phyloP scores from a whole-genome alignment of 2,797 vertebrate species.

The Triplophysa bombifrons region DNA sequence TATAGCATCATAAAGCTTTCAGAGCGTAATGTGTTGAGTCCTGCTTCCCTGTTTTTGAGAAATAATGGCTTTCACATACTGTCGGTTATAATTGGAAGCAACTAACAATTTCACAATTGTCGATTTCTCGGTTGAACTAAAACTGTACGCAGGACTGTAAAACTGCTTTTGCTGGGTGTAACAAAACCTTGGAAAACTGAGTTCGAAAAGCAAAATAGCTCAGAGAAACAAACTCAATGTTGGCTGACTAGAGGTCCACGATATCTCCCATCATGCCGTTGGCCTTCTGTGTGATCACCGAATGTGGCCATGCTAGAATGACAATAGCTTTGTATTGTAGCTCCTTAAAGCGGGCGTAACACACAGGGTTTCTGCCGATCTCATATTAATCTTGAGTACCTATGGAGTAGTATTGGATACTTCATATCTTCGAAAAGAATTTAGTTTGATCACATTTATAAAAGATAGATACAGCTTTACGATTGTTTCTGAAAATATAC shows the following conservation, averaged over 20 bases:
- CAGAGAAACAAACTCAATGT: neutral
- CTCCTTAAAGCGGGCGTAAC: slow-evolving; percentile 15
- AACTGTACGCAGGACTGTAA: slow-evolving; percentile 12
- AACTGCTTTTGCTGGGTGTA: neutral
- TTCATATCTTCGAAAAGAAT: too few species aligned
- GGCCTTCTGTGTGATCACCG: neutral
- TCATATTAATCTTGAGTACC: too few species aligned
- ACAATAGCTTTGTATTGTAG: slow-evolving; percentile 19
- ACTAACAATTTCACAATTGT: slow-evolving; percentile 6
- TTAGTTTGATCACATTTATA: too few species aligned
- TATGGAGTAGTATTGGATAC: too few species aligned
- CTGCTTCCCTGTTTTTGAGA: slow-evolving; percentile 27
- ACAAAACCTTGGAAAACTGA: neutral
- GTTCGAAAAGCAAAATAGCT: neutral
- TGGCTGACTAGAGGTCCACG: neutral
- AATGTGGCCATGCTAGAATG: slow-evolving; percentile 19
- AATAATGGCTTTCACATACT: slow-evolving; percentile 4
- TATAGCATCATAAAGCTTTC: slow-evolving; percentile 38
- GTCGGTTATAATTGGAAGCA: slow-evolving; percentile 21
- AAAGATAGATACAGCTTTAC: too few species aligned
- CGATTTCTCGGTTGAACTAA: slow-evolving; percentile 11
- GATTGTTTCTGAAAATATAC: too few species aligned
- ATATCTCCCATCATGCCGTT: slow-evolving; percentile 1
- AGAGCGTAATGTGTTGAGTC: slow-evolving; percentile 13
- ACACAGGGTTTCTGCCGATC: too few species aligned